These are phyloP conservation scores for Acrocephalus kingi DNA, from an alignment of 2,113 vertebrate genomes.

Conservation along the genomic window DNA sequence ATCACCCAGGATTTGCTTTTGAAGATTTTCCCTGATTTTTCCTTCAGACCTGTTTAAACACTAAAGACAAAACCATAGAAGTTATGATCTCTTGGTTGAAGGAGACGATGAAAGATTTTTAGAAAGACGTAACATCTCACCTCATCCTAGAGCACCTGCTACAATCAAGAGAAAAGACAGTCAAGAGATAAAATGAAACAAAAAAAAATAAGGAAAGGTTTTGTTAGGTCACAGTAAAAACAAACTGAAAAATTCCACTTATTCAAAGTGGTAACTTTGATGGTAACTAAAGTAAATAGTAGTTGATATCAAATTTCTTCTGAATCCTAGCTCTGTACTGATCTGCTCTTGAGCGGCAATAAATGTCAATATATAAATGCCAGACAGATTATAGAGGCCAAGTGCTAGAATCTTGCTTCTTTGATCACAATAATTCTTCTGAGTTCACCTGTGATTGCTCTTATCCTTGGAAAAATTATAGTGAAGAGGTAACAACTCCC, in stretches of 20 bases:
- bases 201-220: neutral
- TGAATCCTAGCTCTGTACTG: neutral
- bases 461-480: neutral
- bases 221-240: neutral
- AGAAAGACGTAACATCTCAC: neutral
- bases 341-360: neutral
- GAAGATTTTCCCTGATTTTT: neutral
- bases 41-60: neutral
- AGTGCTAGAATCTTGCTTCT: neutral
- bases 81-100: neutral
- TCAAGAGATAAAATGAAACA: neutral
- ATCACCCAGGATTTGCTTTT: neutral
- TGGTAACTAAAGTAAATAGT: neutral
- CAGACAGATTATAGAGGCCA: neutral
- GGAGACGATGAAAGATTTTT: neutral
- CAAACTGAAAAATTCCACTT: neutral
- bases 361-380: neutral
- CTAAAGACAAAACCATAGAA: neutral
- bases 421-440: neutral
- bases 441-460: neutral
- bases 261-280: neutral
- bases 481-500: neutral
- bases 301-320: neutral
- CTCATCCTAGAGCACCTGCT: neutral
- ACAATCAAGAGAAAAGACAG: neutral